Conservation (phyloP, 2,888 invertebrate species). For the Macrosiphum euphorbiae region DNA sequence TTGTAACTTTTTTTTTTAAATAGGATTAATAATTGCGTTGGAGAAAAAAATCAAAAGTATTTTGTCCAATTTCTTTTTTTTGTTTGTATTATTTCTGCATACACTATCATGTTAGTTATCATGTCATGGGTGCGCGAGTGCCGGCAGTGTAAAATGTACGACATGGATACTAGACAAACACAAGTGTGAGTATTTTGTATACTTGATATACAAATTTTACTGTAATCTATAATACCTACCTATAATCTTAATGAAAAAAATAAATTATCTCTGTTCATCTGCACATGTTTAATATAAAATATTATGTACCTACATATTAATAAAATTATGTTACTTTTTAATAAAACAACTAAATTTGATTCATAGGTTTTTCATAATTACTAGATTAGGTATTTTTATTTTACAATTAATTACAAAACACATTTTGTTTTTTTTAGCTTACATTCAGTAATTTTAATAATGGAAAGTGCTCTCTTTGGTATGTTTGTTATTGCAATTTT, state of each 20-base stretch:
- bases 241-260: no score
- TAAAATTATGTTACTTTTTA: not conserved
- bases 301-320: not conserved
- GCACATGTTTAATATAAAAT: not conserved
- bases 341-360: not conserved
- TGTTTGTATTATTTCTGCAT: slow-evolving; percentile 78
- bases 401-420: not conserved
- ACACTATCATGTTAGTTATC: slow-evolving; percentile 80
- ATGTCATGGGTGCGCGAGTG: slow-evolving; percentile 82
- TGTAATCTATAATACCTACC: not conserved
- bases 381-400: not conserved
- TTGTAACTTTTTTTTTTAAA: slow-evolving; percentile 65
- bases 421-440: slow-evolving; percentile 74
- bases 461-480: slow-evolving; percentile 88
- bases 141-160: slow-evolving; percentile 75
- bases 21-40: slow-evolving; percentile 93
- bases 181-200: slow-evolving; percentile 77
- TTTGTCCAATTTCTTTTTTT: slow-evolving; percentile 90
- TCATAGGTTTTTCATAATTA: not conserved
- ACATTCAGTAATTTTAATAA: slow-evolving; percentile 83
- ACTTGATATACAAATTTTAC: not conserved
- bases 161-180: slow-evolving; percentile 78
- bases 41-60: slow-evolving; percentile 92
- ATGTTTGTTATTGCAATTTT: slow-evolving; percentile 89
- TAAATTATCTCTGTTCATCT: not conserved